Base-by-base conservation (phyloP, 2,113 vertebrate species). In the Cichladusa arquata region DNA sequence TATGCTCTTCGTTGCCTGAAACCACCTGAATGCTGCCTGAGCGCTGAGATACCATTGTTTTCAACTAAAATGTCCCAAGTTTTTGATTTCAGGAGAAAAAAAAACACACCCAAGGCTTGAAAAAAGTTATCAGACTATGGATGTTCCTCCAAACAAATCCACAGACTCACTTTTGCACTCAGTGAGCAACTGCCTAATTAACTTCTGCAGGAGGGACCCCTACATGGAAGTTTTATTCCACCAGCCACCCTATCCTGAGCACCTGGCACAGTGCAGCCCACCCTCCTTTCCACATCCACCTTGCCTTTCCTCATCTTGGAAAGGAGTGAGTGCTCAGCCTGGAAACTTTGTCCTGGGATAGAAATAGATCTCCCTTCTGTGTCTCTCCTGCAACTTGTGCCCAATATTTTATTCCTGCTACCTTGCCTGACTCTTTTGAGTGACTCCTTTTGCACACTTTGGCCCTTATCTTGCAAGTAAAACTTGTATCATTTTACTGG, bases 281-380 rank as follows among this genome's bases (percentile, higher is more conserved):
- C 11, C 12, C 6, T 67, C 25, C 22, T 85, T 38, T n/a, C n/a
- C n/a, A n/a, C n/a, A n/a, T n/a, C 22, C 0, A 4, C 6, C 2
- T 10, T 40, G 28, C 38, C 12, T 73, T 58, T 50, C 78, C 28
- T 56, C 45, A 9, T 12, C 69, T 44, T 53, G 12, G 57, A 60
- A 62, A 62, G 23, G 24, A 66, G 25, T 1, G 0, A 54, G n/a
- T 2, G 0, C 19, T 61, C 79, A 72, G 42, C 58, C 66, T 58
- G 51, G 38, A 80, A 86, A 47, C 10, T 42, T 50, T 60, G n/a
- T 72, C 23, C 33, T 65, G 23, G 58, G 15, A 65, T 45, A 73
- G 3, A 45, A 80, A 70, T 1, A 40, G 4, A 29, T 67, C 33
- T 61, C 29, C 22, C 17, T 83, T 83, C n/a, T 33, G 20, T 36